phyloP scores from a whole-genome alignment of 2,888 invertebrate species.

The Epsilonema sp. region DNA sequence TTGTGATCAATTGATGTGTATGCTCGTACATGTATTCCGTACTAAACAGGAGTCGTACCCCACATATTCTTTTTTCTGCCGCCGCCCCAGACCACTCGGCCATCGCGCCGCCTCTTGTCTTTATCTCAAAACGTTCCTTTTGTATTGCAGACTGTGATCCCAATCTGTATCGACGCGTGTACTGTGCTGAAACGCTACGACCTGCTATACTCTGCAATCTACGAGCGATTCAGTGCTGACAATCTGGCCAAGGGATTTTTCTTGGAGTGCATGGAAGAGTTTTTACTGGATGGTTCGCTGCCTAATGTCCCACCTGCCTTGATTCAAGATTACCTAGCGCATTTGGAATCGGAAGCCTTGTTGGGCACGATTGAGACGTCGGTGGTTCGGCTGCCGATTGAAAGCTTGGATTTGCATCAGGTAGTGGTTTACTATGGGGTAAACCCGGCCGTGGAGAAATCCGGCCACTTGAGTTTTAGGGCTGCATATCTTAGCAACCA shows the following conservation, averaged over 20 bases:
- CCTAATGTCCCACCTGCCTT: constrained; percentile 44
- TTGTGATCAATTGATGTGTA: too few relatives aligned
- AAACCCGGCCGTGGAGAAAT: too few relatives aligned
- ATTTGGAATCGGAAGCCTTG: constrained; percentile 44
- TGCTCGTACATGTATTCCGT: too few relatives aligned
- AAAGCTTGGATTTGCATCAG: constrained; percentile 55
- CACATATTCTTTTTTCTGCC: too few relatives aligned
- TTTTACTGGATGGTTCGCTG: constrained; percentile 16
- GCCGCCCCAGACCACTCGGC: too few relatives aligned
- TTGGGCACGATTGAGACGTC: constrained; percentile 47
- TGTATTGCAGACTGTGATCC: neutral
- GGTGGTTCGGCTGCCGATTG: constrained; percentile 50
- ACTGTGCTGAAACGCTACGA: constrained; percentile 24
- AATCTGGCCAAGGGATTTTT: constrained; percentile 45
- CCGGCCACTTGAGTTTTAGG: too few relatives aligned
- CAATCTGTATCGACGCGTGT: constrained; percentile 3
- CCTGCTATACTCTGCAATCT: constrained; percentile 44
- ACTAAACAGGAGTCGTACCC: too few relatives aligned
- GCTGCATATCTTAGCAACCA: too few relatives aligned
- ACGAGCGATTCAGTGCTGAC: constrained; percentile 42
- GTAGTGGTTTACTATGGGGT: too few relatives aligned
- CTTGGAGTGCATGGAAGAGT: constrained; percentile 47
- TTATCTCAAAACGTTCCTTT: neutral
- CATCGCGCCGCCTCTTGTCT: too few relatives aligned
- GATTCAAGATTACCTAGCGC: constrained; percentile 49